Evolutionary conservation across 37 sponge, comb jelly and placozoan species (phyloP), one percentile per base, ranked within the genome.

Genomic region (Petrosia ficiformis): DNA sequence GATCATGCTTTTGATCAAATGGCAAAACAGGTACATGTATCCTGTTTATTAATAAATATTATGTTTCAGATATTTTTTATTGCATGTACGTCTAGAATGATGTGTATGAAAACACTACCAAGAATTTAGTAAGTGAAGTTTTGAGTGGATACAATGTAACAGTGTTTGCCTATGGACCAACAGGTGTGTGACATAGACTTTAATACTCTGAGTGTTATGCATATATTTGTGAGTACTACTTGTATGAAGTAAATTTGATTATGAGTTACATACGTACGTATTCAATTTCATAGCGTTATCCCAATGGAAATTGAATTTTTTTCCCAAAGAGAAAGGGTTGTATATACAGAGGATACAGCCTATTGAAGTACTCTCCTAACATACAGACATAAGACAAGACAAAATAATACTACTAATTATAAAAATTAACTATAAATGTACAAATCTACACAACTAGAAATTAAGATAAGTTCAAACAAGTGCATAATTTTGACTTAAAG

Each of bases 161-260:
- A 22, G 95, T 90, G 39, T 94, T 94, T 83, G 95, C 95, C 19
- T 94, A 94, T 74, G 95, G 95, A 16, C 87, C 95, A 14, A 94
- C 95, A 75, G 91, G 91, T 89, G n/a, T n/a, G 43, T 14, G n/a
- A 31, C 64, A 33, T n/a, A n/a, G n/a, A 44, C 25, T 70, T 14
- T 70, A 42, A 30, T 3, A 3, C 3, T 16, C 21, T 48, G 11
- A 22, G 30, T 4, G 4, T 6, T 11, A 8, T 28, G 74, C 32
- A 59, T 73, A 32, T 73, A 59, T 58, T 21, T 73, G 59, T 63
- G 74, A 11, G 42, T 11, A 25, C 26, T 29, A 26, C 11, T 65
- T 29, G 16, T 16, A 29, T 26, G 16, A 65, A 24, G 57, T 54
- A 54, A 24, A 19, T 54, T 24, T 54, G 57, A 24, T 24, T 54